Conservation (phyloP, 2,888 invertebrate genomes). For the Neocrepidodera transversa region DNA sequence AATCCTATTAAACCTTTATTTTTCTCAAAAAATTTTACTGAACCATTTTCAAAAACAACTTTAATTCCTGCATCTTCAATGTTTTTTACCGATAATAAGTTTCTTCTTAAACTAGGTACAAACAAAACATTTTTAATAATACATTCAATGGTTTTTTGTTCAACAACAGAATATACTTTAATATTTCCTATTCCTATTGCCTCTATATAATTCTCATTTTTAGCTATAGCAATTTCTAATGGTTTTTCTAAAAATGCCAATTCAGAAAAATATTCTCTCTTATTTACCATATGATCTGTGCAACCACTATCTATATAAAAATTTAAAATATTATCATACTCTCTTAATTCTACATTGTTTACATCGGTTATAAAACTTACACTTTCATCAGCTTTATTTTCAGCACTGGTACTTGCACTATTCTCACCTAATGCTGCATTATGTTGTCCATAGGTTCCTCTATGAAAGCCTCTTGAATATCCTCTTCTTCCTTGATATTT, state of each 20-base stretch:
- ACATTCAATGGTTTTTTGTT: slow-evolving; percentile 27
- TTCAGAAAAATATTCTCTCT: slow-evolving; percentile 17
- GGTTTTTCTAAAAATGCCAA: neutral
- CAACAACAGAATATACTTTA: slow-evolving; percentile 27
- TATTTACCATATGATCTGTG: slow-evolving; percentile 23
- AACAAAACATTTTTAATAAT: slow-evolving; percentile 36
- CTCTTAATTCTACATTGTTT: neutral
- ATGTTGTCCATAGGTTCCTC: too few relatives aligned
- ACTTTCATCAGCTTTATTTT: slow-evolving; percentile 1
- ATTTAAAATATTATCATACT: neutral
- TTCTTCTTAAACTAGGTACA: slow-evolving; percentile 24
- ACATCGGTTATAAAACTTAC: neutral
- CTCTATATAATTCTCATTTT: neutral
- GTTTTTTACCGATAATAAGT: slow-evolving; percentile 26
- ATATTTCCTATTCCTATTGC: slow-evolving; percentile 39
- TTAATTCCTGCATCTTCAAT: slow-evolving; percentile 21
- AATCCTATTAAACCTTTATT: slow-evolving; percentile 16
- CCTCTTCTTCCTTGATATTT: neutral
- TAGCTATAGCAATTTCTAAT: slow-evolving; percentile 7
- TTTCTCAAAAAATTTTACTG: slow-evolving; percentile 22
- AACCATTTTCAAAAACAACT: slow-evolving; percentile 26
- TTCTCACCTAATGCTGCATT: too few relatives aligned
- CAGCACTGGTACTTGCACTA: neutral
- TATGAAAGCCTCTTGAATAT: too few relatives aligned
- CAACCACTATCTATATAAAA: slow-evolving; percentile 21